Evolutionary conservation across 2,888 invertebrate species (phyloP), one percentile per base, ranked within the genome.

Genomic region (Orchesella flavescens): DNA sequence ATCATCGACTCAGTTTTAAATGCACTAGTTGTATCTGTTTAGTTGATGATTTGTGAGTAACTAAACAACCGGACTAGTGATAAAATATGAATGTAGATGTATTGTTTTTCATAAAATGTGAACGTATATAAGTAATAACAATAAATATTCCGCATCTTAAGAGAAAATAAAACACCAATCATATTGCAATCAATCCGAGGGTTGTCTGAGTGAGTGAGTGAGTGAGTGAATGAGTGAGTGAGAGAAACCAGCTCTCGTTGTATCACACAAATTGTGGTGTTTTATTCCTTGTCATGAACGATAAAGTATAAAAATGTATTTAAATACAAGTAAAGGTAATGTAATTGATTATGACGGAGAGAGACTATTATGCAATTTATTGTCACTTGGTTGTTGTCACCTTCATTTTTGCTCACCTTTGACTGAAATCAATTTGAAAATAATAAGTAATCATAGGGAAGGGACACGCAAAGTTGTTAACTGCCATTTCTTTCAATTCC

Each of bases 391-490:
- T 57, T 19, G 57, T 15, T 68, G 66, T 34, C 59, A 76, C 76
- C 76, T 68, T 76, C 46, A 53, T 66, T 78, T 46, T 53, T 61
- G 55, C 65, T 72, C 69, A 69, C 49, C 49, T 71, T 69, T 79
- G 65, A 63, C 55, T 71, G 49, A 59, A 72, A 61, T 79, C 79
- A 63, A 79, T 63, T 49, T 53, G 61, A 61, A 75, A 65, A 63
- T 63, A 66, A 74, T 63, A 61, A 46, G 17, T 55, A 55, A n/a
- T 55, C 17, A 15, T 4, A n/a, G 55, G n/a, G 17, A 55, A 55
- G 55, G 15, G 17, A 55, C 55, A 34, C 34, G 34, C n/a, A 74
- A 23, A 75, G n/a, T 24, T 21, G 34, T 34, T 34, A 5, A 13
- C 59, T 68, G 69, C 59, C 15, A 46, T 21, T 55, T 59, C 24